Evolutionary conservation across 2,113 vertebrate species (phyloP).

Genomic region (Lutjanus erythropterus): DNA sequence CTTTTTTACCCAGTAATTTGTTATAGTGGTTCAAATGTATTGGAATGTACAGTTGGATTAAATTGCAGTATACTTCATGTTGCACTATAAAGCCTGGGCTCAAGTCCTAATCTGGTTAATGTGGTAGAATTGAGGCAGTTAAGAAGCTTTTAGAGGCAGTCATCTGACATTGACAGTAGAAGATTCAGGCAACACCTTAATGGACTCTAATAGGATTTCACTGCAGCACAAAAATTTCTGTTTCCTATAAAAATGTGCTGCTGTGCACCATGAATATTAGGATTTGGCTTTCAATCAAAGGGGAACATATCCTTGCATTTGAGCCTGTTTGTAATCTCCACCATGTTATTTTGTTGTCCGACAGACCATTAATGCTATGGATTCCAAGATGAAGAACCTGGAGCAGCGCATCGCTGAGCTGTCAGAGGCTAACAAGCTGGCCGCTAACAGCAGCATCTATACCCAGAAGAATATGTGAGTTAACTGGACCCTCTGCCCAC

Average conservation of each 20-base stretch:
- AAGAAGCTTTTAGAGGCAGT: slow-evolving; percentile 73
- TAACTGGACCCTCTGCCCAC: slow-evolving; percentile 60
- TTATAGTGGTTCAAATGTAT: slow-evolving; percentile 15
- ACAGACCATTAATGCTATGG: slow-evolving; percentile 99
- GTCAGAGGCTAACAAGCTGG: slow-evolving; percentile 98
- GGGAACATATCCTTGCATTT: not conserved
- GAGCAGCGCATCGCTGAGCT: slow-evolving; percentile 97
- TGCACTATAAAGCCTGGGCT: slow-evolving; percentile 55
- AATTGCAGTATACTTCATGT: slow-evolving; percentile 57
- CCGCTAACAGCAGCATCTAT: slow-evolving; percentile 98
- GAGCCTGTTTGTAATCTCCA: not conserved
- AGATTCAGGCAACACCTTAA: slow-evolving; percentile 68
- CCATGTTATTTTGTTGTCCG: slow-evolving; percentile 33
- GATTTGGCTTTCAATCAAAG: slow-evolving; percentile 35
- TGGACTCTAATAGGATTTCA: slow-evolving; percentile 69
- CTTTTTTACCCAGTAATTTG: slow-evolving; percentile 18
- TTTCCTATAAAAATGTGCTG: slow-evolving; percentile 19
- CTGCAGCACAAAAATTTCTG: slow-evolving; percentile 35
- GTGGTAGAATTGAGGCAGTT: slow-evolving; percentile 72
- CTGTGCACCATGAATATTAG: slow-evolving; percentile 9
- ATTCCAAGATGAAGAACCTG: slow-evolving; percentile 98
- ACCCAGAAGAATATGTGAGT: slow-evolving; percentile 99
- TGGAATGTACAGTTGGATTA: slow-evolving; percentile 47
- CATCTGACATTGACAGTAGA: slow-evolving; percentile 69
- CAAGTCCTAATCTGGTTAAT: slow-evolving; percentile 78